Conservation (phyloP, 1,140 invertebrate genomes). For the Trachymyrmex septentrionalis region DNA sequence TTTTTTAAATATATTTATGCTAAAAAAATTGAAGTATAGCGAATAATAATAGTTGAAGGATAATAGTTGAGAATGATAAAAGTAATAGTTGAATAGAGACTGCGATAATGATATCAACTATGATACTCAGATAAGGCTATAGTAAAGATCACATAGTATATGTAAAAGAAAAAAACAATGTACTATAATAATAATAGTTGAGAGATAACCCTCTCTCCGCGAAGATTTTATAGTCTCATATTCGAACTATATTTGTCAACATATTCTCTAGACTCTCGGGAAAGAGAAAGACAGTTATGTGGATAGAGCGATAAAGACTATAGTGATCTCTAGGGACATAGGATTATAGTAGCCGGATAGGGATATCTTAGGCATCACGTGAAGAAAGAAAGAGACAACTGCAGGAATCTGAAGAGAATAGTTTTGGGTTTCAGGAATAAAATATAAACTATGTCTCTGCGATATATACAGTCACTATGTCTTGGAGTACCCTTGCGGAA, state of each 20-base stretch:
- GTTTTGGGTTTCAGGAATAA: neutral
- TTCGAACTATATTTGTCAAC: neutral
- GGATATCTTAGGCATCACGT: constrained; percentile 25
- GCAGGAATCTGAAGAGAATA: neutral
- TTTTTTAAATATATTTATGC: neutral
- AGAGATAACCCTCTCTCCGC: neutral
- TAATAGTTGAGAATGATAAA: too few species aligned
- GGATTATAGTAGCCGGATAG: neutral
- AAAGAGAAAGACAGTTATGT: neutral
- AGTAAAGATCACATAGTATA: neutral
- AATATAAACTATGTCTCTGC: neutral
- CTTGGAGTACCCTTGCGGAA: neutral
- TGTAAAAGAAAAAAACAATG: neutral
- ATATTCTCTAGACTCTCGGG: neutral
- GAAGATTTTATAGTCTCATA: neutral
- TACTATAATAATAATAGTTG: neutral
- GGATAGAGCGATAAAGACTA: neutral
- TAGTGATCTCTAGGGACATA: constrained; percentile 39
- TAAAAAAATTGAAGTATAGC: too few species aligned
- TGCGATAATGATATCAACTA: too few species aligned
- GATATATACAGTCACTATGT: neutral
- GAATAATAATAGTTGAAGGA: too few species aligned
- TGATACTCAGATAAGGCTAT: too few species aligned
- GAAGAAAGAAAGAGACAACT: neutral
- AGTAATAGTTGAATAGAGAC: too few species aligned